Base-by-base conservation (phyloP, 2,113 vertebrate species). In the Charina bottae region DNA sequence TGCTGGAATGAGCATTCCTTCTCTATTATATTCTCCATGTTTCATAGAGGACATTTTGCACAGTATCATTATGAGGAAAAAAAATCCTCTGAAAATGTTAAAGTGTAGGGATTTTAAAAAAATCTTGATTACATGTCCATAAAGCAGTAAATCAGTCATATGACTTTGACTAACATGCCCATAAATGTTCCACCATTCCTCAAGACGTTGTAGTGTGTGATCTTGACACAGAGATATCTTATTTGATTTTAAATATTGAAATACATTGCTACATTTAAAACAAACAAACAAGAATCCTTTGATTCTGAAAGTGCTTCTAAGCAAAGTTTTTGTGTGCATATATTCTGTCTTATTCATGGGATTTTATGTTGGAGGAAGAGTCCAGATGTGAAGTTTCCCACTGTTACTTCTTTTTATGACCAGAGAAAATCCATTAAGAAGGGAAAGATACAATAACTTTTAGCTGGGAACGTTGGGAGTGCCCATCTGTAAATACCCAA, bases 101-200 rank as follows among this genome's bases (percentile, higher is more conserved):
- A 54, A 10, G 0, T 46, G 6, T 58, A 17, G 6, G 13, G 26
- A 83, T 60, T 59, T 21, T 9, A 10, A 1, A 90, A 68, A 10
- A 33, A 15, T 59, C 54, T 46, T 55, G 2, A 17, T 91, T 86
- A 49, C 23, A 42, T 91, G 83, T 78, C 23, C 9, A 55, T 23
- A 90, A 42, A 90, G 49, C 93, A 93, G 91, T 94, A 85, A 90
- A 89, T 91, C 8, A 46, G 2, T 0, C 83, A 53, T 95, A 92
- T 83, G 91, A 93, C 37, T 83, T 33, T 12, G 9, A 13, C 28
- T 10, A 26, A 49, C 15, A 90, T 93, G 0, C 17, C 68, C 90
- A 88, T 53, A 24, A 68, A 83, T 46, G 12, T 83, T 7, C n/a
- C 92, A 0, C 9, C 10, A 62, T 89, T 17, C n/a, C 49, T 46